These are phyloP conservation scores for Dermolepida albohirtum DNA, from an alignment of 2,888 invertebrate genomes.

Conservation along the genomic window DNA sequence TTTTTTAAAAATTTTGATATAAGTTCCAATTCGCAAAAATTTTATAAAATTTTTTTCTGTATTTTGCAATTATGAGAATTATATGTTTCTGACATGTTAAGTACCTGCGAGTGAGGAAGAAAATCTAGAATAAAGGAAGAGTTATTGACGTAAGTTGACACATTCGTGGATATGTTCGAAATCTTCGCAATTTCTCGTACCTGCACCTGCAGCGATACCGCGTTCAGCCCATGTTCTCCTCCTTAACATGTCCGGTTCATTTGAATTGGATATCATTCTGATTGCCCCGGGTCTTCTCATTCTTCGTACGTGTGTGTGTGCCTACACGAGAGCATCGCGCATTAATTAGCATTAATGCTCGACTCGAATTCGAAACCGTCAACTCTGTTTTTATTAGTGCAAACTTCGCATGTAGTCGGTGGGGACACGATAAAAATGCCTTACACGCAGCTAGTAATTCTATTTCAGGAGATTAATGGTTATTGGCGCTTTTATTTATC, in stretches of 20 bases:
- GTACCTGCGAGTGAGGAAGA: too few species aligned
- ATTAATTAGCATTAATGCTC: conserved; percentile 46
- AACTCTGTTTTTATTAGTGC: conserved; percentile 28
- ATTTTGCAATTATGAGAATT: too few species aligned
- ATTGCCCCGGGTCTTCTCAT: background rate
- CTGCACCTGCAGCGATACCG: conserved; percentile 29
- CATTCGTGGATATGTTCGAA: background rate
- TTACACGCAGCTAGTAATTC: conserved; percentile 45
- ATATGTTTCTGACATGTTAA: too few species aligned
- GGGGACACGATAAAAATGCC: conserved; percentile 36
- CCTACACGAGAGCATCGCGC: conserved; percentile 7
- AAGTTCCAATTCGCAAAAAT: too few species aligned
- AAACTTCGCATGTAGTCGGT: conserved; percentile 40
- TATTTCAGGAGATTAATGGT: conserved; percentile 44
- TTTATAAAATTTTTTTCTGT: too few species aligned
- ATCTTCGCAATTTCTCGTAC: conserved; percentile 14
- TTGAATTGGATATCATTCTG: conserved; percentile 48
- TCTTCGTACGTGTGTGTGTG: background rate
- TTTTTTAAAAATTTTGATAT: too few species aligned
- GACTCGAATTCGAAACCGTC: conserved; percentile 17
- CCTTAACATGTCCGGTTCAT: conserved; percentile 44
- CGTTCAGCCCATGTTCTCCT: conserved; percentile 38
- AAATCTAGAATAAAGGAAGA: too few species aligned
- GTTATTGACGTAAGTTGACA: too few species aligned
- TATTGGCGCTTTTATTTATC: conserved; percentile 43